Conservation (phyloP, 2,113 vertebrate genomes). For the Phocoena phocoena region DNA sequence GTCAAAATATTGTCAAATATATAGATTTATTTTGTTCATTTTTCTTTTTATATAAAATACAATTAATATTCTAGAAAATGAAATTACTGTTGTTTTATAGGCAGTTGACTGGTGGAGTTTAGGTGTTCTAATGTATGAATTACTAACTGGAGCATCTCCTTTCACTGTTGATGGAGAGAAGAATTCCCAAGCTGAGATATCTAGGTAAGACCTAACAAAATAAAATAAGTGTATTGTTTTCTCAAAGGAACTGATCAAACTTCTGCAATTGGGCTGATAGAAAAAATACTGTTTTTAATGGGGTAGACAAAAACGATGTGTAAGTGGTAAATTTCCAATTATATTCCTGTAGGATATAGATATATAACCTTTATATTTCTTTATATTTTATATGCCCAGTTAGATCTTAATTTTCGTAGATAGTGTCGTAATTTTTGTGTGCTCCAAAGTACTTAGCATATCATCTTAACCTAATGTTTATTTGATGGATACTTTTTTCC, state of each 20-base stretch:
- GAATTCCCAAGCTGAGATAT: slow-evolving; percentile 98
- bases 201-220: slow-evolving; percentile 87
- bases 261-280: neutral
- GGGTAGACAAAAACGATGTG: neutral
- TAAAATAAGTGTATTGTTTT: neutral
- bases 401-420: neutral
- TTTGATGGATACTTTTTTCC: neutral
- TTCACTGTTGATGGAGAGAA: slow-evolving; percentile 98
- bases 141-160: slow-evolving; percentile 97
- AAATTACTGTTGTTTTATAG: slow-evolving; percentile 82
- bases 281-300: neutral
- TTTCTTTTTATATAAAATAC: neutral
- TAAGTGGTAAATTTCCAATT: neutral
- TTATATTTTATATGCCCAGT: neutral
- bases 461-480: neutral
- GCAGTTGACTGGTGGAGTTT: slow-evolving; percentile 99
- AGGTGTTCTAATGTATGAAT: slow-evolving; percentile 97
- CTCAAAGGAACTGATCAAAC: slow-evolving; percentile 22
- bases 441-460: neutral
- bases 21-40: neutral
- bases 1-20: slow-evolving; percentile 40
- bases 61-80: slow-evolving; percentile 40
- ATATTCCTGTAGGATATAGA: neutral
- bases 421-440: neutral
- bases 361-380: neutral